Conservation (phyloP, 2,113 vertebrate species). For the Nestor notabilis region DNA sequence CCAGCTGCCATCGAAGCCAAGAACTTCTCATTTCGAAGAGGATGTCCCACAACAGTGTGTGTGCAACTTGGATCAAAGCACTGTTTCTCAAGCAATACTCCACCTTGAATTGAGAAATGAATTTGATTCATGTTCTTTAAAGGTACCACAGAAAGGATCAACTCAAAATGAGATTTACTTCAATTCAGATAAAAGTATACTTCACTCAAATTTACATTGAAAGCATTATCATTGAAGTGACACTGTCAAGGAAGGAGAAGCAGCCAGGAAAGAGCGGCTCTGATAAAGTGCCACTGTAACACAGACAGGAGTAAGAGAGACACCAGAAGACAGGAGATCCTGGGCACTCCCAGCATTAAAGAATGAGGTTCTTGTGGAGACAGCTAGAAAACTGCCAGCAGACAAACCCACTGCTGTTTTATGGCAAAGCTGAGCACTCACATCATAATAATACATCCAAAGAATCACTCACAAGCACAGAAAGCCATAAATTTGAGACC, state of each 20-base stretch:
- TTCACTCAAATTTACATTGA: background rate
- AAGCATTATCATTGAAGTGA: background rate
- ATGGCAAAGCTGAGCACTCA: background rate
- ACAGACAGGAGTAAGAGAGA: background rate
- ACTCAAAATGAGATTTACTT: background rate
- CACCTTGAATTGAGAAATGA: slow-evolving; percentile 76
- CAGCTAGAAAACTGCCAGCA: background rate
- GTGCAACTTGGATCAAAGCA: slow-evolving; percentile 93
- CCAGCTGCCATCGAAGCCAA: slow-evolving; percentile 94
- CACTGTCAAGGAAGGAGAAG: background rate
- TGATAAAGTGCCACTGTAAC: background rate
- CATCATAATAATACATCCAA: background rate
- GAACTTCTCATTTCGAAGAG: slow-evolving; percentile 96
- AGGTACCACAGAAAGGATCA: background rate
- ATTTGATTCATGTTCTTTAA: background rate
- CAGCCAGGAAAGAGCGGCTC: background rate
- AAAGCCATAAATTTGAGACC: background rate
- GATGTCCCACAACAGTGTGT: slow-evolving; percentile 94
- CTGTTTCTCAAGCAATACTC: slow-evolving; percentile 90
- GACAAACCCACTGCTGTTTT: slow-evolving; percentile 26
- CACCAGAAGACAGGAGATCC: background rate
- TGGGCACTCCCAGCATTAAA: background rate
- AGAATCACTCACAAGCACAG: background rate
- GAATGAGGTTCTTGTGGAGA: slow-evolving; percentile 18
- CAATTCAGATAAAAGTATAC: background rate